Conservation (phyloP, 2,888 invertebrate genomes). For the Harpalus rubripes region DNA sequence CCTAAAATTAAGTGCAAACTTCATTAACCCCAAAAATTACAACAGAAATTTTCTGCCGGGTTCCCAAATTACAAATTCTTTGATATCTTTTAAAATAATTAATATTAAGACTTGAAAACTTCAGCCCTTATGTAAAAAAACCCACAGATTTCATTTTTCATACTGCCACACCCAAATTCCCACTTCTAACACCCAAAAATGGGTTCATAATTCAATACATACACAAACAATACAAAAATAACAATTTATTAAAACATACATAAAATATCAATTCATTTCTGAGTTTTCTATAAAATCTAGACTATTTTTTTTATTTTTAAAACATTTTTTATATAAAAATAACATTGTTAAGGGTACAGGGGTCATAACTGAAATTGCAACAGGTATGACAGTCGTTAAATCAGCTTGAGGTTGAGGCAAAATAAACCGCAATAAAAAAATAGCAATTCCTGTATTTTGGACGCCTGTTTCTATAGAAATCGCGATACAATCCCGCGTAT, state of each 20-base stretch:
- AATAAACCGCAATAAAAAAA: conserved; percentile 89
- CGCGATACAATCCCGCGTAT: conserved; percentile 86
- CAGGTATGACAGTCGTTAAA: conserved; percentile 94
- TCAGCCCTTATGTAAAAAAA: too few species aligned
- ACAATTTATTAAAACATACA: not conserved
- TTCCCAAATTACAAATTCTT: too few species aligned
- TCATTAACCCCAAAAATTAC: too few species aligned
- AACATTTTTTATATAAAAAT: conserved; percentile 15
- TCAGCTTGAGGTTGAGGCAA: conserved; percentile 92
- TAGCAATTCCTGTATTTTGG: conserved; percentile 95
- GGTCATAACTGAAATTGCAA: conserved; percentile 95
- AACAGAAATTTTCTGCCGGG: too few species aligned
- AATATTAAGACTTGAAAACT: too few species aligned
- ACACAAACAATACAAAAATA: not conserved
- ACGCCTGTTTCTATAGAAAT: conserved; percentile 96
- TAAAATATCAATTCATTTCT: not conserved
- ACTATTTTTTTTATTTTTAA: conserved; percentile 4
- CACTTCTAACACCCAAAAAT: too few species aligned
- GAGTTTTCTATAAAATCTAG: not conserved
- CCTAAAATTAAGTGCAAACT: too few species aligned
- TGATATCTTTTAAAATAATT: too few species aligned
- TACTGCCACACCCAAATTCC: too few species aligned
- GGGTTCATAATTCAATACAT: too few species aligned
- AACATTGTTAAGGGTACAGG: conserved; percentile 86
- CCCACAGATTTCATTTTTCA: too few species aligned